Evolutionary conservation across 35 echinoderm and acorn worm species (phyloP).

Genomic region (Holothuria glaberrima): DNA sequence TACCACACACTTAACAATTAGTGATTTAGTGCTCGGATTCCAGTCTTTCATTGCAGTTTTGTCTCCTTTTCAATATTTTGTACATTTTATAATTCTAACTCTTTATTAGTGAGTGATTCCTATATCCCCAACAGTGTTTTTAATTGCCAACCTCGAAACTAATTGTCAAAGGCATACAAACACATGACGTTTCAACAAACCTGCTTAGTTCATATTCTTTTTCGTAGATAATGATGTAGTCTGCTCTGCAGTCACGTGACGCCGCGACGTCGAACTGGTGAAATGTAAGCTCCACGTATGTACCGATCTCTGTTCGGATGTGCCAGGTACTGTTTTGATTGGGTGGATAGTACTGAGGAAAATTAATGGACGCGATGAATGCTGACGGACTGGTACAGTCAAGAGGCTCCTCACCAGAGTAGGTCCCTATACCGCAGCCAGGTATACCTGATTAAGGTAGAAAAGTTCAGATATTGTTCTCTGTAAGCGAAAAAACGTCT

Average conservation of each 20-base stretch:
- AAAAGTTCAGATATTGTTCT: no score
- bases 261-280: conserved; percentile 70
- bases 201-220: conserved; percentile 43
- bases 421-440: conserved; percentile 80
- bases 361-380: conserved; percentile 80
- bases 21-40: no score
- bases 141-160: no score
- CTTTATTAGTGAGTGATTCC: no score
- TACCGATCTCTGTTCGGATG: conserved; percentile 69
- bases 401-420: conserved; percentile 41
- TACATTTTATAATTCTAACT: no score
- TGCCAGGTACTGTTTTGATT: conserved; percentile 70
- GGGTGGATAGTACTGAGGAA: conserved; percentile 65
- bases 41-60: no score
- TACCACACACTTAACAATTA: no score
- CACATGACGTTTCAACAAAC: background rate
- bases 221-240: conserved; percentile 51
- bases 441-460: conserved; percentile 56
- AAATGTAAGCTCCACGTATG: conserved; percentile 80
- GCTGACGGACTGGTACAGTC: conserved; percentile 57
- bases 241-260: conserved; percentile 40
- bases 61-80: no score
- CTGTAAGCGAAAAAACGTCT: no score
- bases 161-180: background rate
- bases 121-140: no score